A percentile compares a stretch with the other conserved stretches of the same genome.
These are phyloP conservation scores for Archips xylosteana DNA, from an alignment of 2,888 invertebrate genomes.

Conservation along the genomic window DNA sequence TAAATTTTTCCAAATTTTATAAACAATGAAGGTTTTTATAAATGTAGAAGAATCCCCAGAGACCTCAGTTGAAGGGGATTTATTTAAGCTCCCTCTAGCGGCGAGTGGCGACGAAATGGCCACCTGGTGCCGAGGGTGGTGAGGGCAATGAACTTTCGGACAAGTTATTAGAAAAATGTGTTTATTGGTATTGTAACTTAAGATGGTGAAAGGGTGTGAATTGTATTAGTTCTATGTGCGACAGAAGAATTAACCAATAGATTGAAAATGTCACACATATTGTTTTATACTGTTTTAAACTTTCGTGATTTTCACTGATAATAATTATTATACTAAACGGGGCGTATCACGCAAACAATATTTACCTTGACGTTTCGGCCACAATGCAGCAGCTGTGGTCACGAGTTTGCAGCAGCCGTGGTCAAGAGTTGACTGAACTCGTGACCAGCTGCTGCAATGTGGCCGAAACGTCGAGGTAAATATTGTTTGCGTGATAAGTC, in stretches of 20 bases:
- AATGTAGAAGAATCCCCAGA: constrained; percentile 27
- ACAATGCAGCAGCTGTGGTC: too few species aligned
- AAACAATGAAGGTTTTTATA: constrained; percentile 35
- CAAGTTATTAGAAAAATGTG: constrained; percentile 32
- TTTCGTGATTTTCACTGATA: too few species aligned
- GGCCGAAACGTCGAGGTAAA: too few species aligned
- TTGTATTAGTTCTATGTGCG: constrained; percentile 9
- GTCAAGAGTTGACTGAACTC: too few species aligned
- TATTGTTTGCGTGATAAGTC: too few species aligned
- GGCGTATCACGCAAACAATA: too few species aligned
- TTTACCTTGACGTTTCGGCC: too few species aligned
- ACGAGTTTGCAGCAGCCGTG: too few species aligned
- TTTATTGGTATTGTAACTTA: constrained; percentile 33
- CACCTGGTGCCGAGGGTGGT: constrained; percentile 36
- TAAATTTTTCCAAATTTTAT: constrained; percentile 34
- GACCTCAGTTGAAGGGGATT: constrained; percentile 32
- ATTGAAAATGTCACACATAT: too few species aligned
- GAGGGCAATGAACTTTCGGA: constrained; percentile 31
- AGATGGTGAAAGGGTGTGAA: constrained; percentile 32
- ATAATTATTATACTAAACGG: too few species aligned
- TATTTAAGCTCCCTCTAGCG: constrained; percentile 37
- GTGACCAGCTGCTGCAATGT: too few species aligned
- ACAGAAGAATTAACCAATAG: too few species aligned
- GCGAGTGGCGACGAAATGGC: constrained; percentile 30
- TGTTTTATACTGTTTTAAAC: neutral